Evolutionary conservation across 2,113 vertebrate genomes (phyloP), one percentile per base, ranked within the genome.

Genomic region (Paedocypris sp.): DNA sequence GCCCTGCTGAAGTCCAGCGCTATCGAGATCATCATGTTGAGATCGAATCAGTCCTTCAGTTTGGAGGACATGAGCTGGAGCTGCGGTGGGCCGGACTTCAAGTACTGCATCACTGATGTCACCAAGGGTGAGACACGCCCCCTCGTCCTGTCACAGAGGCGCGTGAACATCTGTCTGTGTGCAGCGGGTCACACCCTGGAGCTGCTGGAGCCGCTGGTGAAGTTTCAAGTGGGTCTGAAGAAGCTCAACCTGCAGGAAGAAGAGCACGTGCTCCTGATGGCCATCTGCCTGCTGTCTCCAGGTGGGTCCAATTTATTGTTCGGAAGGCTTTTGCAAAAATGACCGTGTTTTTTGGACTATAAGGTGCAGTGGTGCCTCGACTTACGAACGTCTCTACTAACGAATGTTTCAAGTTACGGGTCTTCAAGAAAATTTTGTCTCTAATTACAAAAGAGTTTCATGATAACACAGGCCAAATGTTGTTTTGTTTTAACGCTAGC

Each of bases 11-110:
- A 99, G 73, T 97, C 91, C 42, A 96, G 94, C 0, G 93, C 89
- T 79, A 99, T 99, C 0, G 95, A 99, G 82, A 92, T 97, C 70
- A 95, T 99, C 76, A 99, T 99, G 95, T 78, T 99, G 58, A 89
- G 94, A 38, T 98, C 94, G 7, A 99, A 99, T 73, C 85, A 99
- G 75, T 93, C 91, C 54, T 99, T 99, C 84, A 89, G 74, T 73
- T 69, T 93, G 59, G 91, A 99, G 1, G 92, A 96, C 73, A 97
- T 98, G 93, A 84, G 87, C 19, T 99, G 95, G 95, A 91, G 85
- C 80, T 99, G 95, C 0, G 94, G 94, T 51, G 84, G 75, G 46
- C 84, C 62, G 0, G 90, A 97, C 70, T 99, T 92, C 75, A 99
- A 94, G 72, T 99, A 99, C 80, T 72, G 82, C 43, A 19, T 91